Base-by-base conservation (phyloP, 2,888 invertebrate genomes). In the Lasius platythorax region DNA sequence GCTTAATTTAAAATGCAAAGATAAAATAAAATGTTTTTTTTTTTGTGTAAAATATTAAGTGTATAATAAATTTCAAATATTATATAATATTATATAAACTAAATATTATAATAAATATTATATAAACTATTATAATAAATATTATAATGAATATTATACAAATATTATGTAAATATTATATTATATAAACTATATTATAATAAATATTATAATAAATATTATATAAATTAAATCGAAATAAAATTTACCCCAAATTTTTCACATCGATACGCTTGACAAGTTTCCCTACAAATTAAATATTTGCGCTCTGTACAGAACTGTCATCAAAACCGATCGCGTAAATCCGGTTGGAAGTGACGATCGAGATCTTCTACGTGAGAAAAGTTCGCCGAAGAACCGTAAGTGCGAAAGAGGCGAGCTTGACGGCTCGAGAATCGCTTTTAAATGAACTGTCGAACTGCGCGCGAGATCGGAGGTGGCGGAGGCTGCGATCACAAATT, bases 391-490 rank as follows among this genome's bases (percentile, higher is more conserved):
- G 33, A 8, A 15, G 11, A 43, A 28, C 46, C 18, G 30, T 50
- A 43, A 43, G n/a, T 23, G 56, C 43, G 43, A 50, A 37, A 12
- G 28, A 23, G 56, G 46, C 11, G 56, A 50, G 33, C 53, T 30
- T 68, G 64, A 68, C 82, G 28, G n/a, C 53, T 82, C 46, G 86
- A 82, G 74, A 75, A 83, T 83, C 76, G 40, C 66, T 87, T 88
- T 90, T 88, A 89, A 91, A 91, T 88, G 89, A 91, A 86, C 90
- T 89, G 92, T 91, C 92, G 90, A 91, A 89, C 90, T 92, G 87
- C 64, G n/a, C 3, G 53, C 18, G 50, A 73, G 86, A 79, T 84
- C 84, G 76, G 61, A 30, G 84, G 70, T 68, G 70, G 85, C 70
- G 83, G 56, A 23, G 84, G 86, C 85, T 88, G 88, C 90, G 90